Base-by-base conservation (phyloP, 2,797 vertebrate species). In the Sebastes alutus region DNA sequence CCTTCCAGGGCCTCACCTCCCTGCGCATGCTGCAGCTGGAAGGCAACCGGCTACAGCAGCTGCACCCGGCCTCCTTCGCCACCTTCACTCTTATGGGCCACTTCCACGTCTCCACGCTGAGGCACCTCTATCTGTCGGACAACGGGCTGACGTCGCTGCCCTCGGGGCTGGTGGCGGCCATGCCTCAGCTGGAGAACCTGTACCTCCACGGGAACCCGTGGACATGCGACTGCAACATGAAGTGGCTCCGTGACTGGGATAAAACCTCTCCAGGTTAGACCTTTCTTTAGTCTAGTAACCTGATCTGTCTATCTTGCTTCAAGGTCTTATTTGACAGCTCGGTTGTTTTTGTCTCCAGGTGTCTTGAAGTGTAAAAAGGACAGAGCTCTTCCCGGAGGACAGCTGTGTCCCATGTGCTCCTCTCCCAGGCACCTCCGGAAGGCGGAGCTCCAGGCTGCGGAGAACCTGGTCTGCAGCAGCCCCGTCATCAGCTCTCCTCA, bases 341-440 rank as follows among this genome's bases (percentile, higher is more conserved):
- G 38, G 2, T 12, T 54, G 1, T 70, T 67, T 29, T 35, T 30
- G 35, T 6, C 35, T 75, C 7, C 67, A 99, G 98, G 96, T 58
- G 87, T 98, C 13, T 73, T 99, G 25, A 99, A 98, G 80, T 99
- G 97, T 87, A 98, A 98, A 88, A 98, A 98, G 76, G 98, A 99
- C 90, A 95, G 90, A 80, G 86, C 94, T 1, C 96, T 96, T 14
- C 95, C 96, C 9, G 95, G 95, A 0, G 97, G 97, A 0, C 97
- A 97, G 81, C 71, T 97, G 38, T 99, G 98, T 62, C 89, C 98
- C 0, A 59, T 89, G 20, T 99, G 98, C 71, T 92, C 89, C 6
- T 94, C 94, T 46, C 98, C 98, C 0, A 90, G 85, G 71, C 84
- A 93, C 3, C 82, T 97, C 2, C 88, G 66, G 22, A 87, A 81